Evolutionary conservation across 2,113 vertebrate species (phyloP).

Genomic region (Chrysochloris asiatica): DNA sequence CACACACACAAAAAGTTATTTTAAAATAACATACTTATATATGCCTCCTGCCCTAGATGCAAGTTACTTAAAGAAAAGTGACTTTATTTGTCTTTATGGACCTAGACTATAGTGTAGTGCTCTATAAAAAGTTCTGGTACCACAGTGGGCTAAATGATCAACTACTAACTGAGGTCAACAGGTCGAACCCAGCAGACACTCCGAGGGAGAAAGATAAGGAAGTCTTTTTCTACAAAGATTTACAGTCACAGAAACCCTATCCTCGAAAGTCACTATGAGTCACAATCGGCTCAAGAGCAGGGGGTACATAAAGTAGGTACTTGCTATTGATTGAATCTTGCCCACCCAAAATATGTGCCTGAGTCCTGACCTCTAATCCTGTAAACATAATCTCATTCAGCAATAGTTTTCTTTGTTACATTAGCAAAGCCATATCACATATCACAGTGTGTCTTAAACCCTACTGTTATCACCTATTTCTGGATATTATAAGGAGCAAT

Average conservation of each 20-base stretch:
- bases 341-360: background rate
- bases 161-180: too few species aligned
- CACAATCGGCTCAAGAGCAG: too few species aligned
- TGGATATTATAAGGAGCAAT: background rate
- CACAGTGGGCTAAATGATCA: too few species aligned
- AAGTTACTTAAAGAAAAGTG: background rate
- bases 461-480: background rate
- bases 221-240: too few species aligned
- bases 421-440: background rate
- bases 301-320: too few species aligned
- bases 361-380: background rate
- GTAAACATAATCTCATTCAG: background rate
- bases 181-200: too few species aligned
- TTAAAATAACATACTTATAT: background rate
- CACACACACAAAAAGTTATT: background rate
- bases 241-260: too few species aligned
- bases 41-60: background rate
- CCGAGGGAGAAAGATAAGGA: too few species aligned
- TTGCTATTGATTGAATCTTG: background rate
- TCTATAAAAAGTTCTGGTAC: too few species aligned
- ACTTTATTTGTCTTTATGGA: background rate
- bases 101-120: background rate
- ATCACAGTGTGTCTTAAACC: background rate
- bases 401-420: background rate
- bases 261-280: too few species aligned